A percentile compares a stretch with the other conserved stretches of the same genome.
These are phyloP conservation scores for Aeoliscus strigatus DNA, from an alignment of 2,797 vertebrate species.

Conservation along the genomic window DNA sequence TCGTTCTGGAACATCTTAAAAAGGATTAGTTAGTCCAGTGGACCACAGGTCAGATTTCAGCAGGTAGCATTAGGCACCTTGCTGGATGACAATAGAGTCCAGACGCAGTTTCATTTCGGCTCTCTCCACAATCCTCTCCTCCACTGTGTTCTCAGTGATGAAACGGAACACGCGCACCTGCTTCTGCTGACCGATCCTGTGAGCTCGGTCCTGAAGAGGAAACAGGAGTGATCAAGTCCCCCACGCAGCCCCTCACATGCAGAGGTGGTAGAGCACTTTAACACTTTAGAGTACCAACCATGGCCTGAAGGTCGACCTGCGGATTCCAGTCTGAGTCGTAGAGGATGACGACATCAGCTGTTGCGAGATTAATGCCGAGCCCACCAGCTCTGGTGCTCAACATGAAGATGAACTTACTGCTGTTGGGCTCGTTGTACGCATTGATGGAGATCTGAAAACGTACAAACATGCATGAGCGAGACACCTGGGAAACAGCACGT, in stretches of 20 bases:
- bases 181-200: slow-evolving; percentile 97
- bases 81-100: slow-evolving; percentile 98
- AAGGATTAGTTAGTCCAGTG: too few species aligned
- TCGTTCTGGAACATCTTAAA: too few species aligned
- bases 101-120: slow-evolving; percentile 97
- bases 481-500: too few species aligned
- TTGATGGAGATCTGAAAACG: slow-evolving; percentile 96
- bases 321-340: slow-evolving; percentile 99
- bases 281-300: slow-evolving; percentile 76
- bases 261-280: too few species aligned
- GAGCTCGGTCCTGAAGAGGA: slow-evolving; percentile 86
- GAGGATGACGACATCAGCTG: slow-evolving; percentile 96
- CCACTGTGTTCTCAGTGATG: slow-evolving; percentile 97
- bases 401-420: slow-evolving; percentile 97
- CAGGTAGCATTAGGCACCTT: slow-evolving; percentile 75
- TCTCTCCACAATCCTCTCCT: slow-evolving; percentile 96
- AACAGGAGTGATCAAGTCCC: background rate
- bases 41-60: too few species aligned
- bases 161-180: slow-evolving; percentile 94
- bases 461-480: slow-evolving; percentile 6
- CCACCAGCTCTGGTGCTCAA: slow-evolving; percentile 96
- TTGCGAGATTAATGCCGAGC: slow-evolving; percentile 96
- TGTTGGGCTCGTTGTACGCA: slow-evolving; percentile 88
- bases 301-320: slow-evolving; percentile 98
- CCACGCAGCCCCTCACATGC: too few species aligned